Evolutionary conservation across 2,113 vertebrate genomes (phyloP).

Genomic region (Pelecanus crispus): DNA sequence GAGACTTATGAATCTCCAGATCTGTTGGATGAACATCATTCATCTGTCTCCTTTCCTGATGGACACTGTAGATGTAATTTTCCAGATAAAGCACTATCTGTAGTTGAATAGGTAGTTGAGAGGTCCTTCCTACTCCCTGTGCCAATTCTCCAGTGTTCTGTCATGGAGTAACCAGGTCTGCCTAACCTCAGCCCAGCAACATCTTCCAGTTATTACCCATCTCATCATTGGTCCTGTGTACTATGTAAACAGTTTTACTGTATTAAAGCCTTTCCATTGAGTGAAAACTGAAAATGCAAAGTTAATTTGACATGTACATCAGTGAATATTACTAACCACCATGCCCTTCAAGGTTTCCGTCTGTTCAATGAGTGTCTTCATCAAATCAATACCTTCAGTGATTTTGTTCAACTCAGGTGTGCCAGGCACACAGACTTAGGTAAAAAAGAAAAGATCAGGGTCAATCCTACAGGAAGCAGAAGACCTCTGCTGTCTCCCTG

Average conservation of each 20-base stretch:
- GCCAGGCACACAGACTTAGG: background rate
- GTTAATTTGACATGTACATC: background rate
- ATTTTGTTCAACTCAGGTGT: background rate
- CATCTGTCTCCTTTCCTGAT: background rate
- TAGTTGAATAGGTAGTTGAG: background rate
- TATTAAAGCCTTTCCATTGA: background rate
- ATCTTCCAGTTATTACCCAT: background rate
- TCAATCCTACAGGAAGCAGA: background rate
- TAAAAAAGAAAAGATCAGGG: background rate
- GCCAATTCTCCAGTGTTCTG: background rate
- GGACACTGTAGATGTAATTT: background rate
- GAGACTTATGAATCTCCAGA: background rate
- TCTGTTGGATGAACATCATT: background rate
- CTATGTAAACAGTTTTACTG: background rate
- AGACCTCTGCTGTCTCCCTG: background rate
- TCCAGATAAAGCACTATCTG: background rate
- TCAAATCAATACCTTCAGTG: background rate
- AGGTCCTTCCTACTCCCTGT: background rate
- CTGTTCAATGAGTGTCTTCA: background rate
- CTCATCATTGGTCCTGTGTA: background rate
- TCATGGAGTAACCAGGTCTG: background rate
- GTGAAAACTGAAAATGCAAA: background rate
- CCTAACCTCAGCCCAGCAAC: background rate
- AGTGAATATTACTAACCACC: background rate
- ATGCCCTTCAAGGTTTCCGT: background rate